These are phyloP conservation scores for Cossypha caffra DNA, from an alignment of 2,797 vertebrate genomes.

Conservation along the genomic window DNA sequence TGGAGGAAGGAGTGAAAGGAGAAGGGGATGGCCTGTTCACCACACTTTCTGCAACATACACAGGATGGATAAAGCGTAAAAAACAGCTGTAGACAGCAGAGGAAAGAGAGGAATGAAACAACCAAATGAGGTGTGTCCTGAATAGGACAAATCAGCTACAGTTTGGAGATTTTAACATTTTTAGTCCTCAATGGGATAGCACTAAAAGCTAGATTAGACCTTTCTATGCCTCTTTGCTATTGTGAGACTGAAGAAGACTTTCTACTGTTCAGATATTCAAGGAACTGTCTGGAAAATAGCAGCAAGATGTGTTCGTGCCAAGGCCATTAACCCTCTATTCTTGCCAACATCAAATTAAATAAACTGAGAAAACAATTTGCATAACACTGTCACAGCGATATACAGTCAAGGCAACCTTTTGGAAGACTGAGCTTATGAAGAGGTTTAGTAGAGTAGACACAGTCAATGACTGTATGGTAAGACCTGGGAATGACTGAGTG, in stretches of 20 bases:
- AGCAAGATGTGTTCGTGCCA: constrained; percentile 44
- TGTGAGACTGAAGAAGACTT: constrained; percentile 5
- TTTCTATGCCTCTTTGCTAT: background rate
- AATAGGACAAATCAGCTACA: background rate
- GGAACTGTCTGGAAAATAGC: constrained; percentile 41
- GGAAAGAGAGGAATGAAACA: background rate
- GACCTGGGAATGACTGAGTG: background rate
- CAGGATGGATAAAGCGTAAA: background rate
- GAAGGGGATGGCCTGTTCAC: background rate
- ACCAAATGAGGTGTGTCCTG: background rate
- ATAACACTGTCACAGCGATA: constrained; percentile 34
- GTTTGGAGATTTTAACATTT: background rate
- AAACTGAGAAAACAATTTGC: constrained; percentile 61
- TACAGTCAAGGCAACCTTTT: constrained; percentile 36
- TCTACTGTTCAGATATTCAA: constrained; percentile 27
- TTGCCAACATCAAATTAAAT: constrained; percentile 67
- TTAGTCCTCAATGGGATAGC: background rate
- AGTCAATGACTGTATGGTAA: background rate
- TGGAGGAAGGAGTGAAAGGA: background rate
- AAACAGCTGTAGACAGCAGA: background rate
- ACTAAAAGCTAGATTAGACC: background rate
- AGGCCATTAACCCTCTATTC: constrained; percentile 60
- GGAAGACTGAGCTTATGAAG: background rate
- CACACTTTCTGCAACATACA: background rate
- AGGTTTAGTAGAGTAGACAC: background rate